Evolutionary conservation across 2,113 vertebrate species (phyloP).

Genomic region (Aphelocoma coerulescens): DNA sequence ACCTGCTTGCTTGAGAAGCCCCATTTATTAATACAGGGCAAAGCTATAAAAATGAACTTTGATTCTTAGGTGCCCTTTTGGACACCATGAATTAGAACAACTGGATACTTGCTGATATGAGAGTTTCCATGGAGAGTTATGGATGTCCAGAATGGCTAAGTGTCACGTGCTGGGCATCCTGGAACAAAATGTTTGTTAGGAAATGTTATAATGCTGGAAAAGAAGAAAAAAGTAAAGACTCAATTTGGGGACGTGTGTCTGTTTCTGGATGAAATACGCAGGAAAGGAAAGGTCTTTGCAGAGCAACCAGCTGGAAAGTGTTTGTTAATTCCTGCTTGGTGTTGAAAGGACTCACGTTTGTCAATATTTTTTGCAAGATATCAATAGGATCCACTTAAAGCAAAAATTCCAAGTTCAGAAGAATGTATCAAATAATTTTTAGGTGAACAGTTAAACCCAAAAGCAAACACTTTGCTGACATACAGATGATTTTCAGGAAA

Average conservation of each 20-base stretch:
- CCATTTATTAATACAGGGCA: background rate
- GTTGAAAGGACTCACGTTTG: accelerated
- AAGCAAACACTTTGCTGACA: background rate
- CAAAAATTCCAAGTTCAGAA: background rate
- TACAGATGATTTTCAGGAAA: background rate
- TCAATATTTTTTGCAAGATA: background rate
- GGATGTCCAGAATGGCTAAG: background rate
- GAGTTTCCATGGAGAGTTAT: background rate
- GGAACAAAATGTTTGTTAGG: background rate
- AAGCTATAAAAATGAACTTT: background rate
- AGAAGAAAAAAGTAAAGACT: background rate
- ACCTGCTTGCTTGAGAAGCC: background rate
- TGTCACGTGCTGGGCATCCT: background rate
- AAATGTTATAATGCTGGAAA: background rate
- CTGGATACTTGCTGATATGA: background rate
- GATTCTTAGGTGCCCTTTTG: background rate
- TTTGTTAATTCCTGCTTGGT: background rate
- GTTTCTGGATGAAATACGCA: background rate
- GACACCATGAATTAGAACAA: background rate
- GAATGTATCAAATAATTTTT: background rate
- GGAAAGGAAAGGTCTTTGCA: background rate
- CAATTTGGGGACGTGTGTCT: background rate
- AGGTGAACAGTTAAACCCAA: background rate
- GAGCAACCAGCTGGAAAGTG: background rate
- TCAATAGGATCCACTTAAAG: background rate